phyloP scores from a whole-genome alignment of 2,888 invertebrate species.

The Steinernema scapterisci region DNA sequence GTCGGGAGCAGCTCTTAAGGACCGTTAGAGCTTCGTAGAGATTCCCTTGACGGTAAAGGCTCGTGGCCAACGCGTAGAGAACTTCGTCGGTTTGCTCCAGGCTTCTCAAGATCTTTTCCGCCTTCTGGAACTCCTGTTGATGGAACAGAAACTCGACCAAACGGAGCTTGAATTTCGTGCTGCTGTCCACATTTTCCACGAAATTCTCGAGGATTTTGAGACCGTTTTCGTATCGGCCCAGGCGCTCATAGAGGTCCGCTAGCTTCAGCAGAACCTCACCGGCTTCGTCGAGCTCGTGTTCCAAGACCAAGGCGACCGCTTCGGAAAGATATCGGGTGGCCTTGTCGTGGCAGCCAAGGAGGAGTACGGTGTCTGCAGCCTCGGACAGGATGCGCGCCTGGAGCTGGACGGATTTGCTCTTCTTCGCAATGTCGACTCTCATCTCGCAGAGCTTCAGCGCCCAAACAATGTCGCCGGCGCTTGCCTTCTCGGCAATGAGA shows the following conservation, averaged over 20 bases:
- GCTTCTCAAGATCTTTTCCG: background rate
- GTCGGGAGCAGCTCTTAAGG: background rate
- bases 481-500: slow-evolving; percentile 37
- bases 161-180: background rate
- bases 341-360: slow-evolving; percentile 33
- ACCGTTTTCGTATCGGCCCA: background rate
- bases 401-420: background rate
- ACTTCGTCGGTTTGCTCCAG: slow-evolving; percentile 2
- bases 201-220: background rate
- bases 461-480: slow-evolving; percentile 35
- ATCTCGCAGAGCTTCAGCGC: slow-evolving; percentile 40
- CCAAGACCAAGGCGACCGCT: slow-evolving; percentile 35
- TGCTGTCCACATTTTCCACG: slow-evolving; percentile 3
- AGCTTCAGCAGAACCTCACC: background rate
- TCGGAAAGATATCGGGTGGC: slow-evolving; percentile 33
- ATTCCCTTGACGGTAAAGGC: background rate
- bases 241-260: slow-evolving; percentile 2
- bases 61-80: background rate
- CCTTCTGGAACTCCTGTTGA: background rate
- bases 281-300: slow-evolving; percentile 34
- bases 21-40: slow-evolving; percentile 4
- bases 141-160: slow-evolving; percentile 9
- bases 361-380: background rate
- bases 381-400: background rate
- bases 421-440: slow-evolving; percentile 35